Evolutionary conservation across 2,113 vertebrate species (phyloP).

Genomic region (Nipponia nippon): DNA sequence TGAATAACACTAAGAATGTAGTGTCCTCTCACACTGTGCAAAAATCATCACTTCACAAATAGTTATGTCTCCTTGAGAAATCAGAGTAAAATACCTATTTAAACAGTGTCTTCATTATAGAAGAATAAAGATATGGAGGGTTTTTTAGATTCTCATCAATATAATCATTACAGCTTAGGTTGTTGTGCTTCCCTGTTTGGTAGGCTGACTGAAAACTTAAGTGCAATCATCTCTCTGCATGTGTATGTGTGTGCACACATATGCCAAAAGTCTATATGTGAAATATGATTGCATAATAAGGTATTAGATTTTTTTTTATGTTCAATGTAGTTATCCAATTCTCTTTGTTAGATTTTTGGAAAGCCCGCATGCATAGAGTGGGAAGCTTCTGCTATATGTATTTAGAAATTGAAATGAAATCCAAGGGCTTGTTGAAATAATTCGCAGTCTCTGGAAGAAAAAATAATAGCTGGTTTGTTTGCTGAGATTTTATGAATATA

Average conservation of each 20-base stretch:
- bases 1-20: neutral
- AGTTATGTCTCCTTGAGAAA: neutral
- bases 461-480: neutral
- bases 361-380: accelerated
- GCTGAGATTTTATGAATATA: neutral
- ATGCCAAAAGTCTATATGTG: neutral
- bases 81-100: neutral
- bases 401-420: neutral
- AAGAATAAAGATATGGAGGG: neutral
- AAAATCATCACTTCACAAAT: neutral
- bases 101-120: neutral
- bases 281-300: neutral
- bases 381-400: neutral
- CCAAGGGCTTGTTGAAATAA: neutral
- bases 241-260: neutral
- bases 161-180: neutral
- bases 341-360: neutral
- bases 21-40: neutral
- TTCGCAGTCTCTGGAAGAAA: neutral
- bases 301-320: neutral
- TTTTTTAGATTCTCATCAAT: neutral
- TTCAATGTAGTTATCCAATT: neutral
- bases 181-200: neutral
- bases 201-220: neutral
- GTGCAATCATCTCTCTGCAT: neutral